Base-by-base conservation (phyloP, 92 coral and sea anemone genomes). In the Porites divaricata region DNA sequence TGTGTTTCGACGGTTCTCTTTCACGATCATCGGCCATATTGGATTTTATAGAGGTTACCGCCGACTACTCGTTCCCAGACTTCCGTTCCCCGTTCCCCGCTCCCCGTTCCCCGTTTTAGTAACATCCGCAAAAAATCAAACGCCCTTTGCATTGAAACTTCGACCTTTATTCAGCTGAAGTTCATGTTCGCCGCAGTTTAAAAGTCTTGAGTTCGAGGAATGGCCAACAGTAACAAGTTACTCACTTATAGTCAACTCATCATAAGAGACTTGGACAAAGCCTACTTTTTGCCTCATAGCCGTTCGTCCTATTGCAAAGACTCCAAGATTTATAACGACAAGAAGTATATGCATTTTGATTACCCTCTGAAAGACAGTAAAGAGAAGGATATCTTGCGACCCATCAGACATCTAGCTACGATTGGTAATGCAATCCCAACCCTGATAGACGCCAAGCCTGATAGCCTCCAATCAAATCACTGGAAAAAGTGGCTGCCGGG, bases 401-500 rank as follows among this genome's bases (percentile, higher is more conserved):
- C 35, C 35, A 28, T 28, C 35, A 28, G 35, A 28, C 35, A 28
- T 28, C 35, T 28, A 28, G 35, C 35, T 4, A 28, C 35, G 2
- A 28, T 28, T 28, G 35, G 35, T 28, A 24, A 49, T 41, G 74
- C 35, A 69, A 35, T 69, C 17, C 74, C 53, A 12, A 13, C 5
- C 19, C 25, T 67, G 16, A 25, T 45, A 49, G 74, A 70, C 11
- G 8, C n/a, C 51, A 35, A 70, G 22, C 74, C 74, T 5, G 74
- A 62, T 62, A 62, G 21, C n/a, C 66, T 62, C 20, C 66, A 62
- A 62, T 62, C 6, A 62, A 62, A 62, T 62, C 51, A 67, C 50
- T 67, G 72, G 72, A 10, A 67, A 67, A 6, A 23, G 28, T 67
- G 72, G 72, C 72, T 70, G 20, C 74, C 74, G 4, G 74, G 9